Evolutionary conservation across 1,140 invertebrate genomes (phyloP), one percentile per base, ranked within the genome.

Genomic region (Idris sp.): DNA sequence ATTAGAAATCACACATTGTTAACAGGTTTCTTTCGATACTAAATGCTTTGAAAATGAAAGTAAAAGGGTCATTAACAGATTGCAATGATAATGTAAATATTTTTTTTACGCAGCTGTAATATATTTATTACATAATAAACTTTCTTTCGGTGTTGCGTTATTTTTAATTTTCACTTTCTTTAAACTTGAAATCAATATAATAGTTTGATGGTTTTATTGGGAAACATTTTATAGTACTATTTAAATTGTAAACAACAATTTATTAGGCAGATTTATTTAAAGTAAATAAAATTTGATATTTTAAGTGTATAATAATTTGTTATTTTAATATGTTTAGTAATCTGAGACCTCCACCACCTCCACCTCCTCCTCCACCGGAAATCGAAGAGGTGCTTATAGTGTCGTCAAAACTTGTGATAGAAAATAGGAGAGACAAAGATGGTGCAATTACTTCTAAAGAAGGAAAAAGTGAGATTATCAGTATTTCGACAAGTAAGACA

Each of bases 331-430:
- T n/a, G n/a, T n/a, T 51, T 49, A 85, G 84, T 67, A 69, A 81
- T 40, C 77, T 78, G 14, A 83, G 79, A 58, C 84, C 84, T 5
- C 86, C 85, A 1, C 87, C 87, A 19, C 87, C 85, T 1, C 86
- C 87, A 0, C 86, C 85, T 1, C 85, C 85, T n/a, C 86, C 86
- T 6, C 81, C 83, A 13, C 86, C 83, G 58, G 86, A 88, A 71
- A 77, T 71, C 26, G 83, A 85, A 2, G 85, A 86, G 9, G 62
- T 83, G 2, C 69, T 83, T 7, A 73, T 84, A 11, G 48, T 82
- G n/a, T 49, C 76, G 6, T 67, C 71, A 5, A 81, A 79, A 72
- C 62, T 81, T 15, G 74, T 81, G 18, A 81, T 86, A 18, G 67
- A 65, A 7, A 71, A 13, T 1, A 36, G 22, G 11, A 76, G 51